These are phyloP conservation scores for Mormyrops boulengeri DNA, from an alignment of 2,797 vertebrate species.

Conservation along the genomic window DNA sequence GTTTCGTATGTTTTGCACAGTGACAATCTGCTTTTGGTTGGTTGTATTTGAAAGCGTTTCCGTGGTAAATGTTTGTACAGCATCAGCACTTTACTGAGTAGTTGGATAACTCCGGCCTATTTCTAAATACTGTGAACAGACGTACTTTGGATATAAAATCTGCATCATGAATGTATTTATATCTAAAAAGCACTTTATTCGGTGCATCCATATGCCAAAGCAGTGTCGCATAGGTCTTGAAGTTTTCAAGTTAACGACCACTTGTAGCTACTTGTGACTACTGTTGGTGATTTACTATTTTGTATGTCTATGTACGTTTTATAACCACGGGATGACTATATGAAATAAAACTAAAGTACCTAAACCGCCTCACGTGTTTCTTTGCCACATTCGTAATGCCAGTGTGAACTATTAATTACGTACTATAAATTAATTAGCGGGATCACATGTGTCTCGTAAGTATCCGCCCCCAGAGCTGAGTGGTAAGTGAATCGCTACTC, in stretches of 20 bases:
- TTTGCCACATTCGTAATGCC: constrained; percentile 6
- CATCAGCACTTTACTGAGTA: constrained; percentile 83
- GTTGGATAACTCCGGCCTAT: constrained; percentile 46
- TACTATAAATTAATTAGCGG: background rate
- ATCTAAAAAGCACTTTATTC: constrained; percentile 83
- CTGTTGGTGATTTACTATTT: constrained; percentile 71
- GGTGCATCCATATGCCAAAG: constrained; percentile 82
- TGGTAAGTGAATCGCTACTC: background rate
- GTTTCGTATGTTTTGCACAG: constrained; percentile 40
- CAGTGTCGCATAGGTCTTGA: constrained; percentile 76
- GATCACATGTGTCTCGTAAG: background rate
- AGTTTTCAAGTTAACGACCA: constrained; percentile 46
- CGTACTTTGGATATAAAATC: constrained; percentile 55
- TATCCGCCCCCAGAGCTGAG: background rate
- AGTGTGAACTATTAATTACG: background rate
- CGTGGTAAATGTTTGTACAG: constrained; percentile 39
- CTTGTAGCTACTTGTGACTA: constrained; percentile 54
- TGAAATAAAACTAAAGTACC: constrained; percentile 28
- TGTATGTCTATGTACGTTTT: constrained; percentile 67
- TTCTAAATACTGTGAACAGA: constrained; percentile 62
- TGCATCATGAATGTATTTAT: constrained; percentile 72
- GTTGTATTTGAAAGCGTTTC: constrained; percentile 54
- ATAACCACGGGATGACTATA: constrained; percentile 50
- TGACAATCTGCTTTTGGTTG: constrained; percentile 60
- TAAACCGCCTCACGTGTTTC: constrained; percentile 26